phyloP scores from a whole-genome alignment of 2,888 invertebrate genomes.

The Amphiduros pacificus region DNA sequence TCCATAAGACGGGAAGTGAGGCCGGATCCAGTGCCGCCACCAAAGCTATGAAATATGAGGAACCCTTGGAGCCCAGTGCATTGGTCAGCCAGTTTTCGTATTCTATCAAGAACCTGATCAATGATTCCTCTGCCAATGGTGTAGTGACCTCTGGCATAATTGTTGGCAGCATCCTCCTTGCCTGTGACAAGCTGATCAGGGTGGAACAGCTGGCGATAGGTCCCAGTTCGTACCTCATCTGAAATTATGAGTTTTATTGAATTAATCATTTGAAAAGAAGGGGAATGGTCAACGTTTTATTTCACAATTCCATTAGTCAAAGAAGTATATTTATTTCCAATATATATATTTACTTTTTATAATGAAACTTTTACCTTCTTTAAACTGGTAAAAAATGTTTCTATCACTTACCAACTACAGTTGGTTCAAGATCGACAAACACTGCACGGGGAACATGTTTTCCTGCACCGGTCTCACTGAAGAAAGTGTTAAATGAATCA shows the following conservation, averaged over 20 bases:
- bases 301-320: no score
- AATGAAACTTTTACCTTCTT: no score
- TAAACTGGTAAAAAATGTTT: no score
- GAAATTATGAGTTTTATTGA: no score
- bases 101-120: conserved; percentile 71
- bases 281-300: no score
- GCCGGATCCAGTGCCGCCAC: conserved; percentile 57
- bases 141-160: conserved; percentile 80
- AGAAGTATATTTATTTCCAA: no score
- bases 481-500: conserved; percentile 7
- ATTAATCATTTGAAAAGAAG: no score
- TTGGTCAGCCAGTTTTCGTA: conserved; percentile 75
- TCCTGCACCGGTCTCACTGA: conserved; percentile 16
- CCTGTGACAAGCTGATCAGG: conserved; percentile 62
- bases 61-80: conserved; percentile 80
- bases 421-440: conserved; percentile 94
- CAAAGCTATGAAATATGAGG: conserved; percentile 85
- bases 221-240: conserved; percentile 53
- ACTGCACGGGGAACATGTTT: conserved; percentile 92
- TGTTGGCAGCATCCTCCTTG: conserved; percentile 85
- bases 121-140: conserved; percentile 77
- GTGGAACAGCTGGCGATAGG: conserved; percentile 55
- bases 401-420: conserved; percentile 76
- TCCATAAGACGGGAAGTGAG: conserved; percentile 73
- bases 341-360: no score